Evolutionary conservation across 1,140 invertebrate genomes (phyloP).

Genomic region (roundworm (Caenorhabditis elegans)): WBcel235 BX284603.4:11334501-11335000

Average conservation of each 20-base stretch:
- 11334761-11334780: constrained; percentile 12
- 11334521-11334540: constrained; percentile 8
- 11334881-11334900: not conserved
- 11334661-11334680: not conserved
- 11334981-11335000: no score
- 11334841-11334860: no score
- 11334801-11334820: no score
- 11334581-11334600: not conserved
- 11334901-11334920: not conserved
- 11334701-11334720: no score
- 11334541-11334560: constrained; percentile 14
- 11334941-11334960: not conserved
- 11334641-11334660: not conserved
- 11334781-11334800: no score
- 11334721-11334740: not conserved
- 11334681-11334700: constrained; percentile 14
- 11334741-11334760: not conserved
- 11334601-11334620: no score
- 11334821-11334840: no score
- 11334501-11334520: not conserved
- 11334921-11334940: not conserved
- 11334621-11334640: constrained; percentile 3
- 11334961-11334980: no score
- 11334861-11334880: not conserved
- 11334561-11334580: constrained; percentile 3